Evolutionary conservation across 2,113 vertebrate species (phyloP), one percentile per base, ranked within the genome.

Genomic region (Emberiza fucata): DNA sequence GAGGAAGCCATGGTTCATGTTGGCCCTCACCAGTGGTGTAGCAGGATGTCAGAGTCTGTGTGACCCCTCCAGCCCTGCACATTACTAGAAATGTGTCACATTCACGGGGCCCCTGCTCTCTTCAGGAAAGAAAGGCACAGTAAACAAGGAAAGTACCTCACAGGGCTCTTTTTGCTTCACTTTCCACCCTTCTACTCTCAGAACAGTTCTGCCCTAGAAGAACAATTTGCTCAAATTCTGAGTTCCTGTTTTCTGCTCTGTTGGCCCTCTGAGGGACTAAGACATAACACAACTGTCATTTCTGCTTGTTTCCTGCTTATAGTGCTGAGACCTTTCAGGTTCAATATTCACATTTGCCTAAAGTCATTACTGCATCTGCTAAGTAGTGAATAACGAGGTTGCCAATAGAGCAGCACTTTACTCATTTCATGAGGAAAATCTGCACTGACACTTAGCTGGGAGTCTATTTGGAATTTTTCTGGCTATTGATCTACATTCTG

Each of bases 321-420:
- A 21, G 29, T 66, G 28, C 71, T 37, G 40, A 78, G 85, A 66
- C 56, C 79, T 88, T 97, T 96, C 93, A 83, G 81, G 92, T 95
- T 96, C 87, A 93, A 88, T 95, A 94, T 95, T 94, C 93, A 86
- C 68, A 60, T 95, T 95, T 94, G 81, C 82, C 54, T 88, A 27
- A 91, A 96, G 73, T 94, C 86, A 88, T 96, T 95, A 95, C 59
- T 85, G 72, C 33, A 29, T 80, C 80, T 95, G 39, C 71, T 95
- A 97, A 96, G 91, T 85, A 92, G 70, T 92, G 95, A 96, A 95
- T 95, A 94, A 96, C 92, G 92, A 89, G 81, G 53, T 88, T 97
- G 85, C 86, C 78, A 72, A 81, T 88, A 92, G 42, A 95, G 63
- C 70, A 92, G 90, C 85, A 86, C 94, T 94, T 95, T 79, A 91